Base-by-base conservation (phyloP, 2,113 vertebrate genomes). In the Neolamprologus sp. region DNA sequence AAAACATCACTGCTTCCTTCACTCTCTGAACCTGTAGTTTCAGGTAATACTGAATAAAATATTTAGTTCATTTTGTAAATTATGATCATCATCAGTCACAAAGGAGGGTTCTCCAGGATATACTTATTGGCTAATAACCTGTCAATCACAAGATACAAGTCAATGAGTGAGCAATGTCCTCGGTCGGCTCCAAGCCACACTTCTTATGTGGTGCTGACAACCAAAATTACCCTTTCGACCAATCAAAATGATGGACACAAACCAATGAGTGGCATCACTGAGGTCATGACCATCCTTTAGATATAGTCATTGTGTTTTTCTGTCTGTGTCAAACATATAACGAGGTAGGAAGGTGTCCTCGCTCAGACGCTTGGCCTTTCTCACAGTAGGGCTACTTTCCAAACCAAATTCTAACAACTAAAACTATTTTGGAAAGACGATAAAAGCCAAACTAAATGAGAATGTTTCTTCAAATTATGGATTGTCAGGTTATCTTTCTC, bases 321-420 rank as follows among this genome's bases (percentile, higher is more conserved):
- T 7, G 40, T 73, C 21, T 45, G 68, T 0, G 5, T 10, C 21
- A 4, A 14, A 28, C 0, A 5, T 13, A 13, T 17, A 45, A 42
- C 3, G 21, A 45, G 40, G 40, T 21, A 45, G 40, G 68, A 17
- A 73, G 21, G 14, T 2, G 40, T 26, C 21, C 13, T 26, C n/a
- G 1, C 40, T 73, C 40, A 17, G 40, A 47, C 3, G 23, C 40
- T 26, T 17, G 68, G 21, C 40, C 21, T 73, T 45, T 45, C 68
- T 73, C 40, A 0, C 68, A 17, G 14, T 1, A 45, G 8, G 23
- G 21, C 21, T 3, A 73, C 21, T 26, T 2, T 45, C 37, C 40
- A 26, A 17, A 73, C 68, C 13, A 45, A 45, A 73, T 73, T 26
- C 23, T 17, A 45, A 16, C 37, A 16, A 45, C 3, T 23, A 45